Evolutionary conservation across 2,797 vertebrate species (phyloP).

Genomic region (Cottoperca gobio): DNA sequence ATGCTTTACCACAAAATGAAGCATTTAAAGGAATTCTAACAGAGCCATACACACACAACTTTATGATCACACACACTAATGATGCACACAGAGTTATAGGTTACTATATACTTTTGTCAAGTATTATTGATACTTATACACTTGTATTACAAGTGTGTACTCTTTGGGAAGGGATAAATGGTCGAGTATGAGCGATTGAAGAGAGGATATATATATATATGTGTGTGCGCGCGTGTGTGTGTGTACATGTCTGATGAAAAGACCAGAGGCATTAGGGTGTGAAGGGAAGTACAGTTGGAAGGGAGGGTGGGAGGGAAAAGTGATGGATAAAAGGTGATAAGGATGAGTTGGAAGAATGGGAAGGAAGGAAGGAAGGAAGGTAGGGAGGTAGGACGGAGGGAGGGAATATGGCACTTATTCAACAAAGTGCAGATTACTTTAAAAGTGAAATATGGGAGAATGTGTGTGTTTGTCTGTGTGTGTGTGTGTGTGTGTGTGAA

Average conservation of each 20-base stretch:
- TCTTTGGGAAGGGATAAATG: neutral
- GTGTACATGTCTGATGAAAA: constrained; percentile 8
- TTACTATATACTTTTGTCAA: neutral
- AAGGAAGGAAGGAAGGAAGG: constrained; percentile 2
- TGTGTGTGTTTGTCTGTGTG: constrained; percentile 27
- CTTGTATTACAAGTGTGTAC: neutral
- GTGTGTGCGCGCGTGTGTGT: constrained; percentile 1
- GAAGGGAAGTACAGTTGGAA: constrained; percentile 3
- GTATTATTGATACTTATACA: neutral
- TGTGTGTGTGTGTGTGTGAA: neutral
- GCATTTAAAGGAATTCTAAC: constrained; percentile 57
- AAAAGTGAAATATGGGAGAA: neutral
- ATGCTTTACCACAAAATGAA: constrained; percentile 38
- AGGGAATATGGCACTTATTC: constrained; percentile 4
- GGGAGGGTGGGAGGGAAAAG: constrained; percentile 15
- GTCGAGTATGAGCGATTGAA: neutral
- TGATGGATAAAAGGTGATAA: constrained; percentile 1
- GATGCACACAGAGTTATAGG: constrained; percentile 16
- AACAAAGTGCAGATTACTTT: neutral
- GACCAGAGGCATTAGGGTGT: constrained; percentile 3
- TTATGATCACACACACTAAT: constrained; percentile 21
- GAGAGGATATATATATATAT: neutral
- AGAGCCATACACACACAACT: constrained; percentile 47
- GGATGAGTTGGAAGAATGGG: constrained; percentile 16
- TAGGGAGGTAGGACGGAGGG: constrained; percentile 16